Percentiles rank a stretch among this genome's conserved stretches.
Conservation (phyloP, 2,113 vertebrate species). For the Galeopterus variegatus region DNA sequence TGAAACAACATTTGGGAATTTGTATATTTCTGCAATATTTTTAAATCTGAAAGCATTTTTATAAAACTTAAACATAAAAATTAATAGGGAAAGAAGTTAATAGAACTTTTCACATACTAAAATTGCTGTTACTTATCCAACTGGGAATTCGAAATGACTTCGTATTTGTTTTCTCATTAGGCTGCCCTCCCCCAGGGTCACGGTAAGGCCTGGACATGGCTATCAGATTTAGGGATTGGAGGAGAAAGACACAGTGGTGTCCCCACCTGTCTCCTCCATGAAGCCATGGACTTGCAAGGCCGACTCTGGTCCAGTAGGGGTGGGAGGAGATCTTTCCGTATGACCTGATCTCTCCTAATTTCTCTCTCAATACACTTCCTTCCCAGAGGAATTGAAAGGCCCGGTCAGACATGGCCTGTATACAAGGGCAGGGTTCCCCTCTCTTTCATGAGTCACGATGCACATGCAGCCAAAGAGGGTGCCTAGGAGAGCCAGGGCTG, state of each 20-base stretch:
- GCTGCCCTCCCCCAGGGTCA: not conserved
- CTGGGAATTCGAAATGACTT: not conserved
- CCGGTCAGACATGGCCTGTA: not conserved
- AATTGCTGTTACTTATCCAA: not conserved
- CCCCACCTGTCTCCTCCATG: not conserved
- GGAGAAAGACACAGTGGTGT: accelerated
- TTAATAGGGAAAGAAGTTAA: not conserved
- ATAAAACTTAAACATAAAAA: not conserved
- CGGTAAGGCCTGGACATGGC: accelerated
- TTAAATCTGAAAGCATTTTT: not conserved
- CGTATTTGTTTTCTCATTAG: not conserved
- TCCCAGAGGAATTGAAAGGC: not conserved
- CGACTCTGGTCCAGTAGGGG: not conserved
- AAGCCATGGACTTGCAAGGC: not conserved
- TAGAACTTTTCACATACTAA: not conserved
- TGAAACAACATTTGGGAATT: not conserved
- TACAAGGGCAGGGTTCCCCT: not conserved
- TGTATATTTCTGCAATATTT: constrained; percentile 21
- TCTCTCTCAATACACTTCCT: not conserved
- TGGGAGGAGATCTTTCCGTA: not conserved
- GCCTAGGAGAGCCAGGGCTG: accelerated
- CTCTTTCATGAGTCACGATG: not conserved
- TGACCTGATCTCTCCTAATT: not conserved
- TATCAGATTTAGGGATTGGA: accelerated
- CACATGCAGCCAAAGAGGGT: not conserved